Base-by-base conservation (phyloP, 2,113 vertebrate species). In the Symphodus melops region DNA sequence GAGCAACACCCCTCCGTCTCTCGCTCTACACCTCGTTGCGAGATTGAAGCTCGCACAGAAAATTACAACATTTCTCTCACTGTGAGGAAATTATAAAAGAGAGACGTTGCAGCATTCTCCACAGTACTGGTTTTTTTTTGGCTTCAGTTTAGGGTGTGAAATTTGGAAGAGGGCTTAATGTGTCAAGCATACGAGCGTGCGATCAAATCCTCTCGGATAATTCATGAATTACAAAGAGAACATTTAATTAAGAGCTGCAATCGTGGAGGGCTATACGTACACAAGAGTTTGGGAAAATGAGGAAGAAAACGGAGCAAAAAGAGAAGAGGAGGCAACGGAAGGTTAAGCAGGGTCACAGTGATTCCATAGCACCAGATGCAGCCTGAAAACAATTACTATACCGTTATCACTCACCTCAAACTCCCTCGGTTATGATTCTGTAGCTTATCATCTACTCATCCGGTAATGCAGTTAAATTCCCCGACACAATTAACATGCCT, bases 171-270 rank as follows among this genome's bases (percentile, higher is more conserved):
- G 52, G 48, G 60, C 67, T 73, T 62, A 61, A 74, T 62, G 76
- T 73, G 70, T 63, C 8, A 59, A 46, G 28, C 20, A n/a, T 12
- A 23, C 17, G 4, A 69, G 68, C 64, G 36, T 39, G 60, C 63
- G 68, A 72, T 79, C 64, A 20, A 36, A 75, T 61, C 72, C 3
- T 51, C 64, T 37, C 48, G 2, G 68, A 71, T 79, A 61, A 77
- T 66, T 82, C 72, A 79, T 64, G 74, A 79, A 82, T 85, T 63
- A 70, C 75, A 88, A 89, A 84, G 68, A 63, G 75, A 83, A 77
- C 79, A 48, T 81, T 73, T 59, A 72, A 91, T 88, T 52, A 72
- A 52, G 61, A 53, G 39, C 25, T 41, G 60, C 46, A 52, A 75
- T 64, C 77, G 72, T 56, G 41, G 44, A 44, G 71, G 12, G 33